Evolutionary conservation across 2,797 vertebrate species (phyloP).

Genomic region (Choloepus didactylus): DNA sequence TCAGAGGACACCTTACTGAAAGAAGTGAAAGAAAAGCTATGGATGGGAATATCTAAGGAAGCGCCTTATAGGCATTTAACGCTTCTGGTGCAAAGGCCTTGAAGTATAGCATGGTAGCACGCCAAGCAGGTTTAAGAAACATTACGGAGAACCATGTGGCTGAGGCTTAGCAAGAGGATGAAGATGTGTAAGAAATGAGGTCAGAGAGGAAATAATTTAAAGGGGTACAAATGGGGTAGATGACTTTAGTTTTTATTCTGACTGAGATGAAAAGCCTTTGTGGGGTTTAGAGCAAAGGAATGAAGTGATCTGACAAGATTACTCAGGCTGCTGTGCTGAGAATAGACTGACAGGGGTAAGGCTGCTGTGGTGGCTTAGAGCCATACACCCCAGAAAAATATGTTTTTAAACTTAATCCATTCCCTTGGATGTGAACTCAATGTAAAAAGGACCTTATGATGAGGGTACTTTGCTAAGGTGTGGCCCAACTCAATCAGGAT

Average conservation of each 20-base stretch:
- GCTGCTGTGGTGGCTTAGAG: too few species aligned
- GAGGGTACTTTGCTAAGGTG: too few species aligned
- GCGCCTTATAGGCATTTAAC: neutral
- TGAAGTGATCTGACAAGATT: neutral
- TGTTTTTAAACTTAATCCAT: too few species aligned
- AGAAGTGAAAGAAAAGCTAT: neutral
- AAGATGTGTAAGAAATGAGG: neutral
- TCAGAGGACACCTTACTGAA: neutral
- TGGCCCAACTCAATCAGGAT: too few species aligned
- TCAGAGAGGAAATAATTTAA: neutral
- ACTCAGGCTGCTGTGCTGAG: neutral
- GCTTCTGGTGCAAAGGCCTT: neutral
- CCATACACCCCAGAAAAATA: too few species aligned
- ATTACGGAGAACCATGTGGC: neutral
- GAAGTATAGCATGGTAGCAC: neutral
- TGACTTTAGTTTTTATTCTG: neutral
- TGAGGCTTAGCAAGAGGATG: neutral
- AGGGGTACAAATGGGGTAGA: neutral
- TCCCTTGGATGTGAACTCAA: too few species aligned
- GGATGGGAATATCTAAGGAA: neutral
- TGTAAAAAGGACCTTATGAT: too few species aligned
- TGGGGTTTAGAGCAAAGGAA: neutral
- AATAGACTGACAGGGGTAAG: neutral
- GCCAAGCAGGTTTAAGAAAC: constrained; percentile 4
- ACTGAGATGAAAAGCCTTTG: neutral